Conservation (phyloP, 2,888 invertebrate genomes). For the Dryomyza anilis region DNA sequence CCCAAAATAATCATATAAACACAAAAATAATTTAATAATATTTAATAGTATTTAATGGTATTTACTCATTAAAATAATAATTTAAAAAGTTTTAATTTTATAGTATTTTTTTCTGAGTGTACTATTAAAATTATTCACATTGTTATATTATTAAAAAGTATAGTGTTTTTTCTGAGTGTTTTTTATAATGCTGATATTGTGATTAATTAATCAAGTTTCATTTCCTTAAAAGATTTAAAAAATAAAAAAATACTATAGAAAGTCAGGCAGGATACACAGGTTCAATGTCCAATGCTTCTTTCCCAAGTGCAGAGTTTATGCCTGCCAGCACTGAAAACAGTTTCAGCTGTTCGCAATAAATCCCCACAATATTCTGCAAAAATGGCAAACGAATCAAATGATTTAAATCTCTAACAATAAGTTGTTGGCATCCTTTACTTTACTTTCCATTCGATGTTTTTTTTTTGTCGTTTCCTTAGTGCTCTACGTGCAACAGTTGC, state of each 20-base stretch:
- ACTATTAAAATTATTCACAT: no score
- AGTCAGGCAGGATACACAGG: neutral
- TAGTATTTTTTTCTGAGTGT: no score
- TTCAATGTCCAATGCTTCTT: neutral
- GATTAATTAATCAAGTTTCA: no score
- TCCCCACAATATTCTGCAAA: neutral
- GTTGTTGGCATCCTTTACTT: neutral
- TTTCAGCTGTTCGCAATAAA: conserved; percentile 1
- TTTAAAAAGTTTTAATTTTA: no score
- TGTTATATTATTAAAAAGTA: no score
- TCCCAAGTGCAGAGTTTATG: neutral
- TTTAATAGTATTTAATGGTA: no score
- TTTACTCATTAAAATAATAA: no score
- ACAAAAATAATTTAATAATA: no score
- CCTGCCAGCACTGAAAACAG: neutral
- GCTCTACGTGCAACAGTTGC: conserved; percentile 30
- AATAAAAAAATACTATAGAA: neutral
- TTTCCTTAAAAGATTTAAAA: neutral
- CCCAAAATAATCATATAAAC: no score
- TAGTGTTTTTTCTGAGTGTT: no score
- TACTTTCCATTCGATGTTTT: neutral
- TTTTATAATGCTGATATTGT: no score
- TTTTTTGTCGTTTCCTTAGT: conserved; percentile 24
- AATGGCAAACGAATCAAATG: neutral
- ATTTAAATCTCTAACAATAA: conserved; percentile 2